phyloP scores from a whole-genome alignment of 2,797 vertebrate genomes.

The Peromyscus attwateri region DNA sequence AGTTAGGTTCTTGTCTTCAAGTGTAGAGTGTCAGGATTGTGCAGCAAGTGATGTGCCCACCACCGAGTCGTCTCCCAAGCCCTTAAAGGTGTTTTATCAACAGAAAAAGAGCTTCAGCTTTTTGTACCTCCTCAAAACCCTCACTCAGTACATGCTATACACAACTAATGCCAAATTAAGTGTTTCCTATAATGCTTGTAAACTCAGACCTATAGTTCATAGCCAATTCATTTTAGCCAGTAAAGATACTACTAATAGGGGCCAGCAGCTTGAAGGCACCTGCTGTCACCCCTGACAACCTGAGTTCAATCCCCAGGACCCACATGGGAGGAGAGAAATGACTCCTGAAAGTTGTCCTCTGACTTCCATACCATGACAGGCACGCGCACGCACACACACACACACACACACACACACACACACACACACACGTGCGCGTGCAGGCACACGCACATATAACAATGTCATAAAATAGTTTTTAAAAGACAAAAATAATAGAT shows the following conservation, averaged over 20 bases:
- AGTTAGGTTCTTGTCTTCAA: not conserved
- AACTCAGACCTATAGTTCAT: not conserved
- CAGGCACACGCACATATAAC: not conserved
- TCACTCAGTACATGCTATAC: not conserved
- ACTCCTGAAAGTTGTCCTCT: not conserved
- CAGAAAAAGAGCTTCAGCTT: not conserved
- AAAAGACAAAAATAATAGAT: not conserved
- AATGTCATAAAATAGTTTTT: not conserved
- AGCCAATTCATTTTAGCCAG: not conserved
- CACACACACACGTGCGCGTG: not conserved
- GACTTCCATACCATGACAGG: not conserved
- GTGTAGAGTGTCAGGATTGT: not conserved
- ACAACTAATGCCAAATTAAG: not conserved
- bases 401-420: not conserved
- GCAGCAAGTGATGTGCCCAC: not conserved
- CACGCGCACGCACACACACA: not conserved
- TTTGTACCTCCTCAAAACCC: not conserved
- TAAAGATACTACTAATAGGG: not conserved
- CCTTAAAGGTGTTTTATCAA: not conserved
- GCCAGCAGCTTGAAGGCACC: not conserved
- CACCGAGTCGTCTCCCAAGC: not conserved
- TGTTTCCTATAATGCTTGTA: not conserved
- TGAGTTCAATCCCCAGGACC: not conserved
- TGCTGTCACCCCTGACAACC: not conserved
- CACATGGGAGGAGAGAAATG: not conserved